Conservation (phyloP, 2,888 invertebrate species). For the Baccha elongata region DNA sequence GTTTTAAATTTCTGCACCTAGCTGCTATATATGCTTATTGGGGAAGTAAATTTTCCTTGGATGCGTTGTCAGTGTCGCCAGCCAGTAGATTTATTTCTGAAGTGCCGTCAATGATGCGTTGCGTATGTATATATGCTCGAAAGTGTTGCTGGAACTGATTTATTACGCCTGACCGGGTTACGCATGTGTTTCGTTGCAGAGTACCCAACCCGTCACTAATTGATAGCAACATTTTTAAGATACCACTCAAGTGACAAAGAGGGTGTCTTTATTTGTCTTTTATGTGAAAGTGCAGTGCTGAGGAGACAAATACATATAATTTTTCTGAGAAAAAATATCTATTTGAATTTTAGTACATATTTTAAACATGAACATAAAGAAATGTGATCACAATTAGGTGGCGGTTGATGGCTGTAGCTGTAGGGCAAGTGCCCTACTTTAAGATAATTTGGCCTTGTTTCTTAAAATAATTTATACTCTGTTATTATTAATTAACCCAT, state of each 20-base stretch:
- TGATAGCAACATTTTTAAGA: constrained; percentile 54
- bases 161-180: constrained; percentile 69
- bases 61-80: constrained; percentile 51
- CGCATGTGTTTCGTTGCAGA: constrained; percentile 49
- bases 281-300: not conserved
- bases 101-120: constrained; percentile 56
- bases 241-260: constrained; percentile 35
- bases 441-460: constrained; percentile 39
- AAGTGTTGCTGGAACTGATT: constrained; percentile 71
- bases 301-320: not conserved
- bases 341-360: not conserved
- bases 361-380: constrained; percentile 10
- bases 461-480: constrained; percentile 15
- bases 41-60: constrained; percentile 21
- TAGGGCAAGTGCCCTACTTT: constrained; percentile 25
- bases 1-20: constrained; percentile 67
- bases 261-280: constrained; percentile 6
- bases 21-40: no score
- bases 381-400: constrained; percentile 45
- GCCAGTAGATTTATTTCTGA: constrained; percentile 47
- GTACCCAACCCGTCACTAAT: constrained; percentile 56
- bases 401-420: constrained; percentile 33
- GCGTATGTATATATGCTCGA: not conserved
- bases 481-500: constrained; percentile 56
- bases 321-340: constrained; percentile 21